Evolutionary conservation across 2,113 vertebrate genomes (phyloP).

Genomic region (Hyperoodon ampullatus): DNA sequence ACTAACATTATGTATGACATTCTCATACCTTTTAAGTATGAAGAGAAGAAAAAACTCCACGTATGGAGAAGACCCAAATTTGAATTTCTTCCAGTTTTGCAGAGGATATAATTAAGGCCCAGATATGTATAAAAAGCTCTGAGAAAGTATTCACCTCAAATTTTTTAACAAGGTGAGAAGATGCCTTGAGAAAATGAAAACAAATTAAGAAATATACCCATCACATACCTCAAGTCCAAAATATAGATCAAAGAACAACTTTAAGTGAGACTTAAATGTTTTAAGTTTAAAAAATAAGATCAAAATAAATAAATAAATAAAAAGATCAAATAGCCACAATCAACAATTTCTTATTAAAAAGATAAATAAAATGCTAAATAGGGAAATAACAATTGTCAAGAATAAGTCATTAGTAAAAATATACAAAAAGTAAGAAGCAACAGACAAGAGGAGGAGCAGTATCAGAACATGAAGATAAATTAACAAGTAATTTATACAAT

Average conservation of each 20-base stretch:
- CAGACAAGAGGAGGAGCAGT: not conserved
- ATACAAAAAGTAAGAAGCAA: not conserved
- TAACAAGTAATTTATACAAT: not conserved
- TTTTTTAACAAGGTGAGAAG: not conserved
- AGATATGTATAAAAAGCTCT: not conserved
- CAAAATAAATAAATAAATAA: not conserved
- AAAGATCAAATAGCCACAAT: not conserved
- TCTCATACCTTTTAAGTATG: not conserved
- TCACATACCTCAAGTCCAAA: not conserved
- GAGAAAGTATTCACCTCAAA: not conserved
- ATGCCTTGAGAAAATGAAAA: not conserved
- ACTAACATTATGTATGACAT: not conserved
- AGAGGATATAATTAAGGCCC: not conserved
- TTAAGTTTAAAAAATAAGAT: constrained; percentile 6
- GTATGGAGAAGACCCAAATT: not conserved
- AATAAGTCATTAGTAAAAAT: not conserved
- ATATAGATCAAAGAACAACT: not conserved
- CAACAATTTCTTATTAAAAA: not conserved
- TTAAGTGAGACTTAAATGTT: not conserved
- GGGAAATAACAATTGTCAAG: not conserved
- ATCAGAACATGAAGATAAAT: not conserved
- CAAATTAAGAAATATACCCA: constrained; percentile 1
- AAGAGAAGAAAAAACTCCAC: not conserved
- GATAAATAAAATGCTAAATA: not conserved
- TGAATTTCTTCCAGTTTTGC: not conserved